Evolutionary conservation across 35 echinoderm and acorn worm genomes (phyloP).

Genomic region (Ptychodera flava): DNA sequence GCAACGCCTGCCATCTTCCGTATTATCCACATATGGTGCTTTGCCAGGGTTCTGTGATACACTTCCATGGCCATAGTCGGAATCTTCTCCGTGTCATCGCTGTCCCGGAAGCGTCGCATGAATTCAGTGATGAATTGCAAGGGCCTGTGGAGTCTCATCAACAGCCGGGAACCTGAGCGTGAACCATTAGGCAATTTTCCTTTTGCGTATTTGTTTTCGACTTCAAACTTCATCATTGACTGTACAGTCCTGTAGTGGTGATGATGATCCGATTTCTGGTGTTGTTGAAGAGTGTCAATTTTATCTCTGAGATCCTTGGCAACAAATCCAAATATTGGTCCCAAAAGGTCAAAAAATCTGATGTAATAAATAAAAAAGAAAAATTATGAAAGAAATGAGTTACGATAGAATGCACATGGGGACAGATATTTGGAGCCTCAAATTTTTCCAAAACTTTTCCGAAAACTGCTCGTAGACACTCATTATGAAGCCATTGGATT

Average conservation of each 20-base stretch:
- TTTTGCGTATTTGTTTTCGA: conserved; percentile 52
- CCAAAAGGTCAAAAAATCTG: conserved; percentile 82
- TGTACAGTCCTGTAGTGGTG: conserved; percentile 69
- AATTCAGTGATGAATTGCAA: conserved; percentile 75
- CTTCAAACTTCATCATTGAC: conserved; percentile 77
- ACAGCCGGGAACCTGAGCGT: conserved; percentile 62
- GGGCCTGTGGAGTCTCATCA: conserved; percentile 73
- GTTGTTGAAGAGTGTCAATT: conserved; percentile 43
- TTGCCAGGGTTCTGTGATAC: conserved; percentile 50
- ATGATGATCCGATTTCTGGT: conserved; percentile 27
- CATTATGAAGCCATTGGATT: too few relatives aligned
- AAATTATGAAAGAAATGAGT: too few relatives aligned
- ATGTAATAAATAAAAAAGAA: too few relatives aligned
- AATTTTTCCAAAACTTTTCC: too few relatives aligned
- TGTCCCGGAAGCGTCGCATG: conserved; percentile 32
- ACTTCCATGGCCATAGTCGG: conserved; percentile 45
- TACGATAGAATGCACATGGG: too few relatives aligned
- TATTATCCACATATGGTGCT: conserved; percentile 88
- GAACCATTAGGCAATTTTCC: conserved; percentile 47
- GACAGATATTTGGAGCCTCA: too few relatives aligned
- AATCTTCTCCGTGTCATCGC: conserved; percentile 37
- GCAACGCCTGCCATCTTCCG: conserved; percentile 66
- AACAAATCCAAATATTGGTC: conserved; percentile 76
- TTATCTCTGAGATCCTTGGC: conserved; percentile 73
- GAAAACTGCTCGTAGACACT: too few relatives aligned